Conservation (phyloP, 2,888 invertebrate genomes). For the Mimachlamys varia region DNA sequence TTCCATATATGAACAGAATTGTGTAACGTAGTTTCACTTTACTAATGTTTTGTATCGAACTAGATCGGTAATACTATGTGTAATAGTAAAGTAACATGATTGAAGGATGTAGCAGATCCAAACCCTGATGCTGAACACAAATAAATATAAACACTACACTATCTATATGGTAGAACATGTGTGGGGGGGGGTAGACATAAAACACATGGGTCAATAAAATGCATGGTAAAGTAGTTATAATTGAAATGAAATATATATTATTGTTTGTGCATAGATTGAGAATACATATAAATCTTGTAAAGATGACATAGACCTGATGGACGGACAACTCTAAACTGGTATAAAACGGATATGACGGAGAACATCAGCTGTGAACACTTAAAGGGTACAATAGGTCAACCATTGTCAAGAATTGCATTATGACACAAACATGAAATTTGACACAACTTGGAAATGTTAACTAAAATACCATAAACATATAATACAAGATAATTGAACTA, state of each 20-base stretch:
- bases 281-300: background rate
- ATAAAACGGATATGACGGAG: background rate
- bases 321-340: background rate
- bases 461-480: slow-evolving; percentile 10
- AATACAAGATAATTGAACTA: background rate
- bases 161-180: background rate
- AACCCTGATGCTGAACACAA: slow-evolving; percentile 18
- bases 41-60: background rate
- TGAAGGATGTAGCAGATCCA: background rate
- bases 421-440: slow-evolving; percentile 5
- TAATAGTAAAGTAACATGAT: too few relatives aligned
- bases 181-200: too few relatives aligned
- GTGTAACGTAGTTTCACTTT: too few relatives aligned
- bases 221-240: background rate
- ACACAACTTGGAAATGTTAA: background rate
- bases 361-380: slow-evolving; percentile 7
- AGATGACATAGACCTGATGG: background rate
- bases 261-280: background rate
- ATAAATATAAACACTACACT: background rate
- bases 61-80: background rate
- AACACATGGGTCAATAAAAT: slow-evolving; percentile 4
- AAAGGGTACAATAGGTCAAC: background rate
- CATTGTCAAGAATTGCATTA: background rate
- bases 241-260: background rate
- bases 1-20: too few relatives aligned